Evolutionary conservation across 2,888 invertebrate species (phyloP).

Genomic region (Caenorhabditis sp.): DNA sequence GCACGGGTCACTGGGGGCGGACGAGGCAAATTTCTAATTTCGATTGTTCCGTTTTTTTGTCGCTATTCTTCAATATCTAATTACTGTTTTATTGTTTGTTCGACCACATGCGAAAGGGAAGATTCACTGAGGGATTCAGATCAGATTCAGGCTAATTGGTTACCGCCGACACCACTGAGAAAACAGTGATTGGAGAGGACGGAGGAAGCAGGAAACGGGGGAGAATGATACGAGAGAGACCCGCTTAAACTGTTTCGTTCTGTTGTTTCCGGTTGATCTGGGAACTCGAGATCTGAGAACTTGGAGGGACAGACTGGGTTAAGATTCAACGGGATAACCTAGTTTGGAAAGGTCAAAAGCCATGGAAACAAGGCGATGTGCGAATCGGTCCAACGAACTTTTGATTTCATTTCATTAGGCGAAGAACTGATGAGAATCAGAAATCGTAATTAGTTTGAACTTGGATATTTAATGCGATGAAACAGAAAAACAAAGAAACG

Average conservation of each 20-base stretch:
- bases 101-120: constrained; percentile 1
- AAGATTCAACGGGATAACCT: constrained; percentile 1
- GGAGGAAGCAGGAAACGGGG: neutral
- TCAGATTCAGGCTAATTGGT: constrained; percentile 60
- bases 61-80: constrained; percentile 51
- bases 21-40: constrained; percentile 44
- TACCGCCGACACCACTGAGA: constrained; percentile 42
- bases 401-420: neutral
- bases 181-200: constrained; percentile 34
- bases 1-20: constrained; percentile 17
- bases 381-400: neutral
- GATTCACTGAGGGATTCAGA: neutral
- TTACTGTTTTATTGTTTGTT: constrained; percentile 62
- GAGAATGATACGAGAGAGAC: constrained; percentile 41
- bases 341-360: constrained; percentile 1
- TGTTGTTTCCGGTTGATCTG: constrained; percentile 19
- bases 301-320: neutral
- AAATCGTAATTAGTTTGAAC: constrained; percentile 1
- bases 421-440: neutral
- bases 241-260: neutral
- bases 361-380: neutral
- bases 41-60: constrained; percentile 56
- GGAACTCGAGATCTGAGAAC: neutral
- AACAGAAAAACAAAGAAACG: constrained; percentile 3
- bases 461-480: no score